Conservation (phyloP, 2,797 vertebrate species). For the Rhabdophis nuchalis region DNA sequence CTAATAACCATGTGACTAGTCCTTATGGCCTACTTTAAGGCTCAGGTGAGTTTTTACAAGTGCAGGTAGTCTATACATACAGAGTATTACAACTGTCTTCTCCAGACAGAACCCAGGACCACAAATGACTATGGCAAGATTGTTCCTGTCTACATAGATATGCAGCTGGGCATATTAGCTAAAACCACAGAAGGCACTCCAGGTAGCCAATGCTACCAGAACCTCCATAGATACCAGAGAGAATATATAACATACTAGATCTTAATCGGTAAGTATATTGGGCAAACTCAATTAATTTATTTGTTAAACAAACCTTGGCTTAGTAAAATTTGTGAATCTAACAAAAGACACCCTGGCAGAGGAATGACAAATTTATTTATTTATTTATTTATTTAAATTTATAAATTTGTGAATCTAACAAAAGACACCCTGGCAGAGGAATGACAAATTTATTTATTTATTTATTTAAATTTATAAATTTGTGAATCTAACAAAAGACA, state of each 20-base stretch:
- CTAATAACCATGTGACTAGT: neutral
- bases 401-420: no score
- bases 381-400: no score
- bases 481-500: no score
- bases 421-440: no score
- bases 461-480: no score
- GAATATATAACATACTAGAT: neutral
- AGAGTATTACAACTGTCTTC: neutral
- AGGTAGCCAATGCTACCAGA: neutral
- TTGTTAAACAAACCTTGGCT: neutral
- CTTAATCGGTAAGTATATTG: neutral
- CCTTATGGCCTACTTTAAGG: neutral
- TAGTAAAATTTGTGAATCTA: neutral
- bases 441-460: no score
- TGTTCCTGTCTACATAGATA: neutral
- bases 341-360: neutral
- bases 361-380: neutral
- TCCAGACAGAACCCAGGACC: neutral
- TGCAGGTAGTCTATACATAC: neutral
- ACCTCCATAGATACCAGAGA: neutral
- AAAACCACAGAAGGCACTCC: neutral
- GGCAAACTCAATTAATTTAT: neutral
- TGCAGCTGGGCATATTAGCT: neutral
- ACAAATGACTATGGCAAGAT: neutral
- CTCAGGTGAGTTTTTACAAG: neutral